Evolutionary conservation across 2,797 vertebrate genomes (phyloP).

Genomic region (Cossypha caffra): DNA sequence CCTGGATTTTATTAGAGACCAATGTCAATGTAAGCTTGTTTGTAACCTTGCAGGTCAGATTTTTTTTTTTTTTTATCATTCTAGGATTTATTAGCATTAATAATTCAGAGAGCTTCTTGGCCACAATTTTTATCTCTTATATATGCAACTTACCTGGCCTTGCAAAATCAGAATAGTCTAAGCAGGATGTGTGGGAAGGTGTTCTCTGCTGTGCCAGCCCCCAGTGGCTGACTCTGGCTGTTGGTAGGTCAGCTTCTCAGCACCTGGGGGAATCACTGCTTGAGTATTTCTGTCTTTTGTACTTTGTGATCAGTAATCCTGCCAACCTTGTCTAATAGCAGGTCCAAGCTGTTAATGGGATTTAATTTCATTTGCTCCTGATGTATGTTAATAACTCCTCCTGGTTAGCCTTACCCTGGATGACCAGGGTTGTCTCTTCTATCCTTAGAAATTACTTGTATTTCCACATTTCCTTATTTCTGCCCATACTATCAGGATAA

Average conservation of each 20-base stretch:
- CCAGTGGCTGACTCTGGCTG: background rate
- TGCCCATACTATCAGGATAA: background rate
- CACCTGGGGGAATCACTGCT: background rate
- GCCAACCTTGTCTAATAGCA: background rate
- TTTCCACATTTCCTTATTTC: background rate
- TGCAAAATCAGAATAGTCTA: background rate
- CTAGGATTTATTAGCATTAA: background rate
- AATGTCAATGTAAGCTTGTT: background rate
- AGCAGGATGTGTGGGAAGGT: fast-evolving
- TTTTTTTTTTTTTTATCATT: background rate
- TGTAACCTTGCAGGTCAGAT: background rate
- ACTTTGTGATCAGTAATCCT: background rate
- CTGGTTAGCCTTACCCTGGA: background rate
- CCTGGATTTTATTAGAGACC: background rate
- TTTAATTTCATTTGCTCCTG: slow-evolving; percentile 2
- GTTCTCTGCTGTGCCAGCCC: fast-evolving
- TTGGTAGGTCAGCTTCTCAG: background rate
- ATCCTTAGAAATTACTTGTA: background rate
- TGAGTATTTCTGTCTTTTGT: background rate
- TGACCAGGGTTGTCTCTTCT: background rate
- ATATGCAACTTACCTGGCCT: background rate
- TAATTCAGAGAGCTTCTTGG: background rate
- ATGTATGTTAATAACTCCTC: background rate
- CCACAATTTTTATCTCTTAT: background rate
- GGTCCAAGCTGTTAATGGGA: background rate